Percentiles rank a stretch among this genome's conserved stretches.
These are phyloP conservation scores for Labeo rohita DNA, from an alignment of 2,113 vertebrate genomes.

Conservation along the genomic window DNA sequence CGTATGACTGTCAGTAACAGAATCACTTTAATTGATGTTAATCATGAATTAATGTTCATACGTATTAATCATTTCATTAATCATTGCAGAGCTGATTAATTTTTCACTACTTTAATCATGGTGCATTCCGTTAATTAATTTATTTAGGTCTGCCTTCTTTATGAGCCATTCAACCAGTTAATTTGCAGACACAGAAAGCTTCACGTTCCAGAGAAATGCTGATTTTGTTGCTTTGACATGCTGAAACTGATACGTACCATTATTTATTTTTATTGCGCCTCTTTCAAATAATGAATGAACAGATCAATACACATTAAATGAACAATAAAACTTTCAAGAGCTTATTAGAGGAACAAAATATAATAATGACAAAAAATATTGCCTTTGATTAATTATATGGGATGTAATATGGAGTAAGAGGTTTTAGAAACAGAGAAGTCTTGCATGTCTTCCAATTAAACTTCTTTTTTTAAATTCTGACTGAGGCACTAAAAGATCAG, in stretches of 20 bases:
- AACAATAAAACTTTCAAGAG: background rate
- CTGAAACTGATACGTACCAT: background rate
- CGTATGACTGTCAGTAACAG: background rate
- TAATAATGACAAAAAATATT: background rate
- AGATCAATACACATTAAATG: background rate
- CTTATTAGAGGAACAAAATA: background rate
- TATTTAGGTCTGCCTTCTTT: background rate
- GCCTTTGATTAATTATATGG: background rate
- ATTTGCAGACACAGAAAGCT: background rate
- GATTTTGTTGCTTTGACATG: background rate
- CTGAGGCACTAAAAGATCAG: background rate
- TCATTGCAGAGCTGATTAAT: background rate
- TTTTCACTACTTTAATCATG: background rate
- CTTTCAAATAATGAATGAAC: constrained; percentile 15
- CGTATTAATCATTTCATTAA: background rate
- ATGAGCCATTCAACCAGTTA: background rate
- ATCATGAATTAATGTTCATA: background rate
- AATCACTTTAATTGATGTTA: background rate
- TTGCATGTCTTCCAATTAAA: background rate
- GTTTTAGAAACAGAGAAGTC: background rate
- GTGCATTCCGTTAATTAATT: background rate
- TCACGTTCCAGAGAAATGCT: background rate
- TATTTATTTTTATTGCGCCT: constrained; percentile 35
- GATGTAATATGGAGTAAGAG: background rate
- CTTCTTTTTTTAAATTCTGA: background rate